Percentiles rank a stretch among this genome's conserved stretches.
phyloP scores from a whole-genome alignment of 2,113 vertebrate genomes.

The Oxyura jamaicensis region DNA sequence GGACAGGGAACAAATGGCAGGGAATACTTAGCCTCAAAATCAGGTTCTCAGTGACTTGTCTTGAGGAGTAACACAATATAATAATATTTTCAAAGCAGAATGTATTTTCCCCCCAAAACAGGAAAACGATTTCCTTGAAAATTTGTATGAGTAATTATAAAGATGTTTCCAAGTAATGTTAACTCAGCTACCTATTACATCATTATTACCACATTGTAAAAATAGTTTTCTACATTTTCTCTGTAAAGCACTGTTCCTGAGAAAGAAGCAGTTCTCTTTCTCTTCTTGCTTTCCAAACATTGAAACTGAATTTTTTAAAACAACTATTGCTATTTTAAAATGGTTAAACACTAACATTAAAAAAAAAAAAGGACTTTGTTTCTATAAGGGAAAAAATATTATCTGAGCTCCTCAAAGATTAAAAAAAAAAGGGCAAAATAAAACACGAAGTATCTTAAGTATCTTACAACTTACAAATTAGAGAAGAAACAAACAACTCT shows the following conservation, averaged over 20 bases:
- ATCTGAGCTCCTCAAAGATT: not conserved
- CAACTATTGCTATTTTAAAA: not conserved
- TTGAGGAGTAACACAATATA: not conserved
- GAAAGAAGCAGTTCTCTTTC: not conserved
- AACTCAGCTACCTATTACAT: not conserved
- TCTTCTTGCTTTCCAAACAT: not conserved
- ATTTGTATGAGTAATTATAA: not conserved
- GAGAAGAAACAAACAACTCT: slow-evolving; percentile 28
- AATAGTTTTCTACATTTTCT: not conserved
- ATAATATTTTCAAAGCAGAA: not conserved
- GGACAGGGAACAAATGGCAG: not conserved
- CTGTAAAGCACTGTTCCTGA: not conserved
- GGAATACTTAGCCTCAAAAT: not conserved
- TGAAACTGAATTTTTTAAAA: not conserved
- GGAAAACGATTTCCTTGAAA: not conserved
- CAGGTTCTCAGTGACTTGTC: not conserved
- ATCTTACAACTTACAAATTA: not conserved
- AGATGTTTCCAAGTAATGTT: not conserved
- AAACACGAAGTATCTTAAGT: not conserved
- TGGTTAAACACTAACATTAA: not conserved
- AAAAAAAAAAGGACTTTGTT: not conserved
- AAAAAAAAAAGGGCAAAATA: not conserved
- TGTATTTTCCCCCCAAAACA: accelerated
- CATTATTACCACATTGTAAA: not conserved
- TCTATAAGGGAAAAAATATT: not conserved